A percentile compares a stretch with the other conserved stretches of the same genome.
These are phyloP conservation scores for Melopsittacus undulatus DNA, from an alignment of 2,797 vertebrate genomes.

Conservation along the genomic window DNA sequence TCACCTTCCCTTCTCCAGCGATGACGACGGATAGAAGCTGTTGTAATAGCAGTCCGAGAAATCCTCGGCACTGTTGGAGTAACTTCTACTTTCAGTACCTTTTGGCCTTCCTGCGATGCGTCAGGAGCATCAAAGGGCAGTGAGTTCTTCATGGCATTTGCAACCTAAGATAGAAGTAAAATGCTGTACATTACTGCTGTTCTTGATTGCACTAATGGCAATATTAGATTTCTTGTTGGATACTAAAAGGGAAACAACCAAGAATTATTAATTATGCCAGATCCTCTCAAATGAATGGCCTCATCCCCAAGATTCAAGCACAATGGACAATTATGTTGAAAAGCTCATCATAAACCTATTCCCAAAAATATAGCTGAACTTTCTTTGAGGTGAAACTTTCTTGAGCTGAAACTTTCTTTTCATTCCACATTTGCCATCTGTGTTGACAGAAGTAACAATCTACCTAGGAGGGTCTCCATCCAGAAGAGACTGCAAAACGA, in stretches of 20 bases:
- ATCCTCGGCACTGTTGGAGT: conserved; percentile 94
- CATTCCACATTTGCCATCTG: background rate
- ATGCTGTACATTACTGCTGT: background rate
- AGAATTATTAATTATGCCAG: background rate
- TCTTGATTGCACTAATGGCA: background rate
- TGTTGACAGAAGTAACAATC: background rate
- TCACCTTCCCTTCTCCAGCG: conserved; percentile 98
- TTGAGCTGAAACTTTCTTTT: no score
- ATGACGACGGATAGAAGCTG: conserved; percentile 95
- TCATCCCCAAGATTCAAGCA: background rate
- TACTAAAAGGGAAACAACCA: background rate
- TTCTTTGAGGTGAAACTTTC: background rate
- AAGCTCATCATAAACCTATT: background rate
- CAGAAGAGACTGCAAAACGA: background rate
- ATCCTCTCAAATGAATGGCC: background rate
- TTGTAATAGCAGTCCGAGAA: conserved; percentile 95
- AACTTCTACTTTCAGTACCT: conserved; percentile 95
- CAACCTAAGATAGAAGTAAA: conserved; percentile 83
- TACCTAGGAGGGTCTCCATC: background rate
- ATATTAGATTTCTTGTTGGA: background rate
- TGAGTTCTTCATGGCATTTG: conserved; percentile 96
- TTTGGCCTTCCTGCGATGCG: conserved; percentile 86
- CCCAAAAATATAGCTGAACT: background rate
- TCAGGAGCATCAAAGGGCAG: conserved; percentile 91
- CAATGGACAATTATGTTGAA: background rate